Conservation (phyloP, 2,113 vertebrate genomes). For the Emydura subglobosa region DNA sequence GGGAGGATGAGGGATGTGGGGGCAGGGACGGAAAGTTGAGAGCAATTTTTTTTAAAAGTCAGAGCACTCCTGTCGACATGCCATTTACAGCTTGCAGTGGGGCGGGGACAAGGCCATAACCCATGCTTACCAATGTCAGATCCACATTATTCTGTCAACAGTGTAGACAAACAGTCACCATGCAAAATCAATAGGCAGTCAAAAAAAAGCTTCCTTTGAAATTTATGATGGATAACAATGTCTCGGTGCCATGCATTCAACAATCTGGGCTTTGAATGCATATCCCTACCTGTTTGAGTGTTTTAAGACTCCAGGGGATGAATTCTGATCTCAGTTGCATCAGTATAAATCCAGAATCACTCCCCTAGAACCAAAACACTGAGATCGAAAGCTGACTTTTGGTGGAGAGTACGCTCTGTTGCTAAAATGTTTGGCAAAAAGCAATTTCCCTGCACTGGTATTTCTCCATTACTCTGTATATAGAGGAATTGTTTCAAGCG, state of each 20-base stretch:
- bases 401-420: background rate
- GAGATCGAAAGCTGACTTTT: background rate
- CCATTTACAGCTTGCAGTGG: background rate
- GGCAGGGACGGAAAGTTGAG: background rate
- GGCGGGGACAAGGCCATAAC: background rate
- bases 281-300: background rate
- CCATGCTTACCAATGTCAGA: constrained; percentile 11
- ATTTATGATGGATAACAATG: constrained; percentile 48
- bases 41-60: constrained; percentile 1
- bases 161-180: constrained; percentile 40
- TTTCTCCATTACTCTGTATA: background rate
- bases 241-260: constrained; percentile 15
- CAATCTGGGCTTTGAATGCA: background rate
- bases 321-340: background rate
- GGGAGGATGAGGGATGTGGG: background rate
- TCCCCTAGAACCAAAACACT: background rate
- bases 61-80: background rate
- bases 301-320: background rate
- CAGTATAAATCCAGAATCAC: background rate
- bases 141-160: constrained; percentile 32
- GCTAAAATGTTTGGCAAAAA: background rate
- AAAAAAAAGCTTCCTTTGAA: constrained; percentile 40
- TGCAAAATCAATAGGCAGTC: constrained; percentile 45
- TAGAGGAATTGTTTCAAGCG: background rate
- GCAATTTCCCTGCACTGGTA: background rate